Base-by-base conservation (phyloP, 1,140 invertebrate species). In the Panulirus ornatus region DNA sequence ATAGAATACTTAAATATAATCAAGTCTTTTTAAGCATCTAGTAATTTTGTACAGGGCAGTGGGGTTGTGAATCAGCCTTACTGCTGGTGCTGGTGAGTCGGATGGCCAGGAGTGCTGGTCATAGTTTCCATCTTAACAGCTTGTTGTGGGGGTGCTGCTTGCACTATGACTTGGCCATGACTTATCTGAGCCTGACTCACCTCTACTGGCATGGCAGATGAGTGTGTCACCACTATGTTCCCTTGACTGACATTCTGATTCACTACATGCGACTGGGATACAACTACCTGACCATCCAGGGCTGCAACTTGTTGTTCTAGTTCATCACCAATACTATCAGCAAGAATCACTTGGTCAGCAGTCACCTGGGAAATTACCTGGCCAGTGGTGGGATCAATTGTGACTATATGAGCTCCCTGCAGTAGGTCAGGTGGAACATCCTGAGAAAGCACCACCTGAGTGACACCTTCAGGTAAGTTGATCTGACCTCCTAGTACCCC, bases 361-460 rank as follows among this genome's bases (percentile, higher is more conserved):
- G 92, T 92, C 1, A 92, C 92, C 54, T 92, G 92, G 0, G 92
- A 92, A 16, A 92, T 75, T 19, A 92, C 92, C 75, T 92, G 92
- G 19, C 92, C 92, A 30, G 92, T 92, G 8, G 92, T 75, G 6
- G 92, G 92, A 75, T 92, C 92, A 63, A 92, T 92, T n/a, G 92
- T 92, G 47, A 92, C 92, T 19, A 92, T 92, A 40, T 92, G 92
- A 27, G 92, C 92, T 9, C 92, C 92, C 27, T 92, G 92, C 2
- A 92, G 81, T 44, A 92, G 90, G 47, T 92, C 92, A 44, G 90
- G 92, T 27, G 92, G 76, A 2, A 92, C 90, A 76, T 92, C 92
- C 76, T 92, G 92, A 5, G 92, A 90, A 11, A 92, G 75, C n/a
- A 92, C 92, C 36, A 92, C 92, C 58, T 92, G 92, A 44, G 92